phyloP scores from a whole-genome alignment of 2,888 invertebrate genomes.

The Hololepta plana region DNA sequence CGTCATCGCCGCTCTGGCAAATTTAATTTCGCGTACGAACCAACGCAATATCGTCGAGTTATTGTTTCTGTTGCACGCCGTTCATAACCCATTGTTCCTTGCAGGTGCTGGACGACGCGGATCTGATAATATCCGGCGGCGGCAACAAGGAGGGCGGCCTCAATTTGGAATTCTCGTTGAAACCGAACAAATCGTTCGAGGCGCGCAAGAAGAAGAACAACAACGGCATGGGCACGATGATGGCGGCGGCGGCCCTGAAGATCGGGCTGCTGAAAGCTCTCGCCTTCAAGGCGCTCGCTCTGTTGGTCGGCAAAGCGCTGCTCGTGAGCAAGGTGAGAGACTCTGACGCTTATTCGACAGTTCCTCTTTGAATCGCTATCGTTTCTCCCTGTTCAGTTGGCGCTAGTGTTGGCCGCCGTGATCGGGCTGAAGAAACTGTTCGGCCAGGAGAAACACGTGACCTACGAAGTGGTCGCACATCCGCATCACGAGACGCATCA shows the following conservation, averaged over 20 bases:
- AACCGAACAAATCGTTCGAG: slow-evolving; percentile 18
- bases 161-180: slow-evolving; percentile 50
- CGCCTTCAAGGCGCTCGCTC: slow-evolving; percentile 61
- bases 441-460: slow-evolving; percentile 53
- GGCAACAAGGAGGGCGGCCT: slow-evolving; percentile 47
- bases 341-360: background rate
- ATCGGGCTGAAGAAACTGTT: slow-evolving; percentile 71
- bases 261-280: slow-evolving; percentile 63
- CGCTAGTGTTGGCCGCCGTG: slow-evolving; percentile 58
- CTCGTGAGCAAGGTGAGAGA: slow-evolving; percentile 49
- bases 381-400: slow-evolving; percentile 36
- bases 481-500: slow-evolving; percentile 43
- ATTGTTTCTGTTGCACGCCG: background rate
- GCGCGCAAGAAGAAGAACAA: slow-evolving; percentile 31
- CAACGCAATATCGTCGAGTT: too few relatives aligned
- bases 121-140: slow-evolving; percentile 53
- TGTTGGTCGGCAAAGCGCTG: slow-evolving; percentile 71
- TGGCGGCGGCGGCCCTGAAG: slow-evolving; percentile 63
- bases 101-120: slow-evolving; percentile 53
- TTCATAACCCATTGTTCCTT: slow-evolving; percentile 9
- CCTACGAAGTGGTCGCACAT: slow-evolving; percentile 58
- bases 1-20: too few relatives aligned
- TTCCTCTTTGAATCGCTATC: background rate
- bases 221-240: slow-evolving; percentile 49
- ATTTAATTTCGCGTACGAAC: too few relatives aligned